phyloP scores from a whole-genome alignment of 2,888 invertebrate genomes.

The Pristionchus exspectatus region DNA sequence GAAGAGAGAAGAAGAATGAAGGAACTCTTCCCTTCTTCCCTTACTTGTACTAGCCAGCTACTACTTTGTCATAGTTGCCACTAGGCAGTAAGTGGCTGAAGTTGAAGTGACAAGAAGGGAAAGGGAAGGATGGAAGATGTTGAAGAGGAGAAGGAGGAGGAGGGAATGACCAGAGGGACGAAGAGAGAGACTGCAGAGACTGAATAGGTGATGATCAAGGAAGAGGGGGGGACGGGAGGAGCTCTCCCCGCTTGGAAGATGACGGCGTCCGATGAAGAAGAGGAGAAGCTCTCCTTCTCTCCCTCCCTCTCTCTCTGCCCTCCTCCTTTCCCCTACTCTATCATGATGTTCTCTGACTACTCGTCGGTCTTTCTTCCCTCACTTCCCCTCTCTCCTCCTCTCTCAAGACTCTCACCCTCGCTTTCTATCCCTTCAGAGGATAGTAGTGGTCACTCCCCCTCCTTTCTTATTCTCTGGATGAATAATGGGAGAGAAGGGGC shows the following conservation, averaged over 20 bases:
- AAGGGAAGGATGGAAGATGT: neutral
- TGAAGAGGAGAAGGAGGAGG: neutral
- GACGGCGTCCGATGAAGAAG: neutral
- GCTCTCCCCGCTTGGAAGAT: neutral
- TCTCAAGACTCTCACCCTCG: constrained; percentile 12
- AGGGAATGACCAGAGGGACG: neutral
- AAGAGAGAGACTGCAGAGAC: neutral
- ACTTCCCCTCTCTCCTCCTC: neutral
- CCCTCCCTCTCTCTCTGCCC: neutral
- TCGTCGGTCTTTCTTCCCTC: neutral
- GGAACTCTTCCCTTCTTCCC: neutral
- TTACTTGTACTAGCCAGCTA: neutral
- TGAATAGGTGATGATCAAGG: constrained; percentile 2
- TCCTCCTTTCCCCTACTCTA: neutral
- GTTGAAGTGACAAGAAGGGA: neutral
- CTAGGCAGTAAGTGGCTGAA: constrained; percentile 15
- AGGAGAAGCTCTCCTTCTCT: constrained; percentile 8
- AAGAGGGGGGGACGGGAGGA: neutral
- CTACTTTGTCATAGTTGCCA: constrained; percentile 15
- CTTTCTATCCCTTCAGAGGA: neutral
- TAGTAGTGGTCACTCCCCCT: constrained; percentile 31
- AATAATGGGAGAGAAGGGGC: neutral
- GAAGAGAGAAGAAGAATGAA: neutral
- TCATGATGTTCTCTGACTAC: neutral
- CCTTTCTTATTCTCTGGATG: neutral